Evolutionary conservation across 2,888 invertebrate species (phyloP).

Genomic region (Acleris holmiana): DNA sequence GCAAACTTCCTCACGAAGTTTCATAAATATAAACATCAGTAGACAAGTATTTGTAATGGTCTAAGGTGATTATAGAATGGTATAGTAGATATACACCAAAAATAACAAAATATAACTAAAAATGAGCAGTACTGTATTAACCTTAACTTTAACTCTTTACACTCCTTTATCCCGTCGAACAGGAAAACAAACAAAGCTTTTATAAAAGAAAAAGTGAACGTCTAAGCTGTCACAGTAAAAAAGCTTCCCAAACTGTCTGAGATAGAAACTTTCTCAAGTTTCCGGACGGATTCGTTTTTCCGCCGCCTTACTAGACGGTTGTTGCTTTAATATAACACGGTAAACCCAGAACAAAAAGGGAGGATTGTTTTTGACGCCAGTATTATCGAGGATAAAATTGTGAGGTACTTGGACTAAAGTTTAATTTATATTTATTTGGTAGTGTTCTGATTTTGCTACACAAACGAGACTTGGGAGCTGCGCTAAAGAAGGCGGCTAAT

Average conservation of each 20-base stretch:
- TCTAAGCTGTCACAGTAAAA: constrained; percentile 61
- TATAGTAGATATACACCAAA: too few relatives aligned
- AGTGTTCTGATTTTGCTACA: too few relatives aligned
- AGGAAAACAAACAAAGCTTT: constrained; percentile 49
- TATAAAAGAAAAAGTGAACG: constrained; percentile 54
- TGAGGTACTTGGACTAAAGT: too few relatives aligned
- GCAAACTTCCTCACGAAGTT: too few relatives aligned
- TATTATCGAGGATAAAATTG: neutral
- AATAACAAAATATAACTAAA: too few relatives aligned
- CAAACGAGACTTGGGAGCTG: too few relatives aligned
- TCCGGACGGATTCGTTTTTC: constrained; percentile 54
- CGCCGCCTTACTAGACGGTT: constrained; percentile 44
- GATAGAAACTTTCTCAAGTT: constrained; percentile 52
- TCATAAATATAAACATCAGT: too few relatives aligned
- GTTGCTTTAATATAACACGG: constrained; percentile 28
- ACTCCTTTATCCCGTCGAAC: constrained; percentile 31
- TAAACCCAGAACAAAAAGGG: neutral
- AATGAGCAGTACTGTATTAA: too few relatives aligned
- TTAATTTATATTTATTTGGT: too few relatives aligned
- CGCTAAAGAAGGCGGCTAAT: too few relatives aligned
- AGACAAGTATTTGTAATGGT: too few relatives aligned
- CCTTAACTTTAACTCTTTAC: neutral
- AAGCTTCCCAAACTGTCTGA: constrained; percentile 64
- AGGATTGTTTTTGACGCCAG: neutral
- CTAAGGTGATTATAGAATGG: too few relatives aligned